Evolutionary conservation across 2,797 vertebrate species (phyloP).

Genomic region (Notoglanidium macrostoma): DNA sequence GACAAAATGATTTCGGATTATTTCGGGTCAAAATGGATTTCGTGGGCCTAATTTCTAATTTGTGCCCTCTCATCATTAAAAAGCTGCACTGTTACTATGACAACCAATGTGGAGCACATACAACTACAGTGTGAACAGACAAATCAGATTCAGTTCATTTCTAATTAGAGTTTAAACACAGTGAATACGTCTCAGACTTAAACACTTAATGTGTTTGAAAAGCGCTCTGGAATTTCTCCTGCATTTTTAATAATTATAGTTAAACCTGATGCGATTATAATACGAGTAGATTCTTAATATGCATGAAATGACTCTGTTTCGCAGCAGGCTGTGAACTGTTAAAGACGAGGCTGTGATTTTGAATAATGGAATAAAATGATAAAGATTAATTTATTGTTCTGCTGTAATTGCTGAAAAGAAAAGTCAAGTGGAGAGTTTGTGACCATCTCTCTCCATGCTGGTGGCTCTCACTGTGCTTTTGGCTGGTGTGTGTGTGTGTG

Average conservation of each 20-base stretch:
- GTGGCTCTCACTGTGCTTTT: background rate
- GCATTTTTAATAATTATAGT: background rate
- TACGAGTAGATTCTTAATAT: background rate
- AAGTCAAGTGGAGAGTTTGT: background rate
- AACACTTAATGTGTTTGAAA: background rate
- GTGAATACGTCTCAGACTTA: background rate
- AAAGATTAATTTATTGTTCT: background rate
- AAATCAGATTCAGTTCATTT: background rate
- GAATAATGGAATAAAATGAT: background rate
- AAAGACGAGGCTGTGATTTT: background rate
- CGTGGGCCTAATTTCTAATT: background rate
- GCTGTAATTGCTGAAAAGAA: background rate
- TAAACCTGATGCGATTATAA: background rate
- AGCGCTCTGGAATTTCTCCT: background rate
- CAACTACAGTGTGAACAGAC: background rate
- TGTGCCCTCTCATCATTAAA: background rate
- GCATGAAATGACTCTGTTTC: background rate
- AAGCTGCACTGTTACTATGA: background rate
- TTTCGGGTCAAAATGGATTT: background rate
- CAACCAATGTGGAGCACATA: background rate
- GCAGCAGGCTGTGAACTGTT: background rate
- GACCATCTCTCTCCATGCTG: conserved; percentile 9
- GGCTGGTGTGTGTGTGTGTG: background rate
- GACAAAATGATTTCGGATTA: background rate
- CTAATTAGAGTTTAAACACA: background rate